Evolutionary conservation across 2,888 invertebrate species (phyloP).

Genomic region (Cheilosia variabilis): DNA sequence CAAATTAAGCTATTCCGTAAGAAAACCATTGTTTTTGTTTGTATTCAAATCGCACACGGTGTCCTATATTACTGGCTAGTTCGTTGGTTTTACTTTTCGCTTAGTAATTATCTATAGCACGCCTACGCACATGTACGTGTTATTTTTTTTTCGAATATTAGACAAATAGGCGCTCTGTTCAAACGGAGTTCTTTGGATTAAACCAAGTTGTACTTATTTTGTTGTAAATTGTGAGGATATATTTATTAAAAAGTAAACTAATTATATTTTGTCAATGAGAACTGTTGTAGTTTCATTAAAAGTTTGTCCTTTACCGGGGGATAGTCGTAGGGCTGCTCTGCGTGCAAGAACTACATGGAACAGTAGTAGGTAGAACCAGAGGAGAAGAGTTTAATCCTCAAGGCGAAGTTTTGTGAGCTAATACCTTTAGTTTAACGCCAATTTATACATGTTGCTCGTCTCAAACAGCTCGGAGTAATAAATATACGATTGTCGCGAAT

Average conservation of each 20-base stretch:
- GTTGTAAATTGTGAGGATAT: background rate
- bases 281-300: too few species aligned
- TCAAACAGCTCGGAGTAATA: too few species aligned
- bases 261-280: background rate
- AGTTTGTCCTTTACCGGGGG: too few species aligned
- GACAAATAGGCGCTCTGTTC: background rate
- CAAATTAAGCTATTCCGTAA: background rate
- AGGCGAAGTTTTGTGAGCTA: too few species aligned
- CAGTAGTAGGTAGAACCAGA: too few species aligned
- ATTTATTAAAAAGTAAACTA: background rate
- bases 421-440: too few species aligned
- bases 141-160: background rate
- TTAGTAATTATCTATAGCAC: background rate
- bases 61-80: background rate
- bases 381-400: too few species aligned
- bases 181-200: conserved; percentile 1
- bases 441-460: too few species aligned
- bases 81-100: background rate
- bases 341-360: too few species aligned
- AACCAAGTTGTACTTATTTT: conserved; percentile 27
- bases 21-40: too few species aligned
- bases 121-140: background rate
- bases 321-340: too few species aligned
- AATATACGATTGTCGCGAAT: too few species aligned
- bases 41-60: background rate